Evolutionary conservation across 2,888 invertebrate genomes (phyloP).

Genomic region (Campoplex nolae): DNA sequence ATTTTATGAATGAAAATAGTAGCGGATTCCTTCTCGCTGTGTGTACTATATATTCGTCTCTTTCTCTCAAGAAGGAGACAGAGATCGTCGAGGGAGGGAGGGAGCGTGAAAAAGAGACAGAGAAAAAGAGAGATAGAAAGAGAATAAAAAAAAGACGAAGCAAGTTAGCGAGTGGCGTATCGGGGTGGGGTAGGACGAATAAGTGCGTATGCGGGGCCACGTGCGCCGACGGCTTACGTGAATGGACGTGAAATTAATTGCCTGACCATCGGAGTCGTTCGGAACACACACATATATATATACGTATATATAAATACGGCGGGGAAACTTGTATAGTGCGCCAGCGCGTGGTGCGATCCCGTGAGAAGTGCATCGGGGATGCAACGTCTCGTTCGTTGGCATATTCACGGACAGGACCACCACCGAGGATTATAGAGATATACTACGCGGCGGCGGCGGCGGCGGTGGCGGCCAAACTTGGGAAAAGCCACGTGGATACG

Average conservation of each 20-base stretch:
- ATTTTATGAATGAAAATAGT: slow-evolving; percentile 71
- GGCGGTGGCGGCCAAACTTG: background rate
- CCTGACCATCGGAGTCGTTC: slow-evolving; percentile 65
- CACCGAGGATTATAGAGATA: slow-evolving; percentile 36
- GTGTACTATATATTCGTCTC: slow-evolving; percentile 32
- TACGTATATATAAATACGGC: background rate
- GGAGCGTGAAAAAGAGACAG: slow-evolving; percentile 35
- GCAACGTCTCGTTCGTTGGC: slow-evolving; percentile 48
- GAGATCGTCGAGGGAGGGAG: background rate
- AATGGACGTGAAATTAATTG: slow-evolving; percentile 74
- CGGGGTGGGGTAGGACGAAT: slow-evolving; percentile 61
- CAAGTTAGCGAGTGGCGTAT: slow-evolving; percentile 44
- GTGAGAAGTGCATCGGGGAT: slow-evolving; percentile 51
- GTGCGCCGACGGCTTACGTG: slow-evolving; percentile 69
- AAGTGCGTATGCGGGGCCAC: slow-evolving; percentile 66
- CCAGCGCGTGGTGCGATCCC: slow-evolving; percentile 62
- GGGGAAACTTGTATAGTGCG: slow-evolving; percentile 54
- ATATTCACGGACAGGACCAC: slow-evolving; percentile 48
- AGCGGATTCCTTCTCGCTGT: slow-evolving; percentile 60
- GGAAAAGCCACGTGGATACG: slow-evolving; percentile 34
- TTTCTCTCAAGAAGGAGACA: slow-evolving; percentile 43
- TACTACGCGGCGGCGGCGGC: background rate
- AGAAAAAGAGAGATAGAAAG: slow-evolving; percentile 35
- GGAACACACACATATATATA: slow-evolving; percentile 1
- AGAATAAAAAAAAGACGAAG: slow-evolving; percentile 35